Evolutionary conservation across 2,888 invertebrate genomes (phyloP), one percentile per base, ranked within the genome.

Genomic region (Seira ritae): DNA sequence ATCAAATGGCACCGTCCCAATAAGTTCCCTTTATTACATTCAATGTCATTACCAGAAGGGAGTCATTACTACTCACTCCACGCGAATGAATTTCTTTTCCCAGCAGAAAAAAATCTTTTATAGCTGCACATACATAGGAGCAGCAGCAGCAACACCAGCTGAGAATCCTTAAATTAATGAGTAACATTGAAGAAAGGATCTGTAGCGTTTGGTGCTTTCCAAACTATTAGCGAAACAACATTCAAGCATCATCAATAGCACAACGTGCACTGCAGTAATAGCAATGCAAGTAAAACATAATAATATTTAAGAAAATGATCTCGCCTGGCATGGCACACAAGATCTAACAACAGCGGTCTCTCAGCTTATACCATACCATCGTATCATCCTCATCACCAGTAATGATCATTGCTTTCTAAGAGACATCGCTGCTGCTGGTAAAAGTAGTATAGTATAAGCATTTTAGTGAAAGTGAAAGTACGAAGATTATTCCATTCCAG

Each of bases 381-480:
- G 46, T 55, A 72, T 79, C 46, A 69, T 71, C 66, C 31, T 31
- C 70, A 78, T 70, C 71, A 46, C 66, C 19, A 71, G 79, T 79
- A 79, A 79, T 79, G 79, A 79, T 79, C 79, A 79, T 72, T 79
- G 79, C 79, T 72, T 79, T 79, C 50, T 67, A 72, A 79, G 67
- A 72, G 79, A 79, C 71, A 71, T 42, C 22, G 19, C 24, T 8
- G n/a, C n/a, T n/a, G n/a, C n/a, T n/a, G n/a, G n/a, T n/a, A n/a
- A n/a, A n/a, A n/a, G n/a, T n/a, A n/a, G n/a, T n/a, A 31, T 37
- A 24, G 12, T 17, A 24, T 50, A 55, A 42, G 31, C 71, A 71
- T 42, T 12, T 55, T n/a, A 3, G 23, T 1, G 17, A 10, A 42
- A 20, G 50, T 71, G 42, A 62, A 65, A 31, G 19, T 55, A 37